Evolutionary conservation across 2,797 vertebrate genomes (phyloP), one percentile per base, ranked within the genome.

Genomic region (Myripristis jacobus): DNA sequence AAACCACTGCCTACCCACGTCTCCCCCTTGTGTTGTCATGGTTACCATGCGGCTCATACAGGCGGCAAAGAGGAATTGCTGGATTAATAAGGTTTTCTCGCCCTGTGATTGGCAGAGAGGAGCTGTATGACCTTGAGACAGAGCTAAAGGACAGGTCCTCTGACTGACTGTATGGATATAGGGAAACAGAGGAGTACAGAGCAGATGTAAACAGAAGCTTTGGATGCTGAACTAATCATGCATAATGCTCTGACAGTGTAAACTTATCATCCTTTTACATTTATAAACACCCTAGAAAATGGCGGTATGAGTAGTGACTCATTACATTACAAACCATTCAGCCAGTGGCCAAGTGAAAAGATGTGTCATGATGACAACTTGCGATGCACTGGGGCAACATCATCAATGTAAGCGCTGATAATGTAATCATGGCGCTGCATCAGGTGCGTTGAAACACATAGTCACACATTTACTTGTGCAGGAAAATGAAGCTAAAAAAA

Each of bases 111-210:
- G 86, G 80, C 72, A 77, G 77, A 81, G 65, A 85, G 43, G 65
- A 59, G 70, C 65, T 54, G 61, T 55, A 38, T 83, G 89, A 92
- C 89, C 89, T 92, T 93, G 89, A 89, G 72, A 70, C 56, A 56
- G 69, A 78, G 62, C 48, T 54, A 88, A 75, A 87, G 79, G 77
- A 75, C 50, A 55, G 16, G 41, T 70, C 56, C 22, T 68, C 38
- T 50, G 52, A 62, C 57, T 53, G 6, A 0, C 1, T 71, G 8
- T 5, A 52, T 61, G 7, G 47, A 63, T 63, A 52, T 18, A 36
- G 15, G 12, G 12, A 52, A 52, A 66, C n/a, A 38, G n/a, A 29
- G 36, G 15, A 31, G 34, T 2, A 9, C 0, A 50, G 22, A 25
- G 38, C 21, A 34, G 36, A 18, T 12, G 34, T 12, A 53, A 53